Conservation (phyloP, 2,113 vertebrate genomes). For the Craseonycteris thonglongyai region DNA sequence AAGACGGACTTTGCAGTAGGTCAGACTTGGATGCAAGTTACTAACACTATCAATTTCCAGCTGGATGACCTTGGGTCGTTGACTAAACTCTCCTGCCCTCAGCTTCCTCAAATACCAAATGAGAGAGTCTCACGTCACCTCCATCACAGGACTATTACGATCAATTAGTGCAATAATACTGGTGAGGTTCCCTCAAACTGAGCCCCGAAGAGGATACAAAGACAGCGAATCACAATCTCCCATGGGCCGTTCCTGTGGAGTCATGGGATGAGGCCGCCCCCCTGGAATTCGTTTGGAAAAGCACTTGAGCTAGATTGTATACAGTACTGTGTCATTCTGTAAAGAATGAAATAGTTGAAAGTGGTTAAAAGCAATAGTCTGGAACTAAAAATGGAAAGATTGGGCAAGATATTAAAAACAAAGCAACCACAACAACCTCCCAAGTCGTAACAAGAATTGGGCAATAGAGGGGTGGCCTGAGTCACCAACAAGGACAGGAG, state of each 20-base stretch:
- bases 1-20: not conserved
- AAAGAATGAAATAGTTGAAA: constrained; percentile 62
- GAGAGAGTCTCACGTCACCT: not conserved
- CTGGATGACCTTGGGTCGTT: not conserved
- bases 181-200: not conserved
- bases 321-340: constrained; percentile 53
- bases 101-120: not conserved
- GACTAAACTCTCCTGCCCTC: not conserved
- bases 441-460: constrained; percentile 68
- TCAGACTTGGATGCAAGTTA: not conserved
- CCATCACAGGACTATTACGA: not conserved
- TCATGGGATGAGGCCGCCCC: not conserved
- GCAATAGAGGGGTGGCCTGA: constrained; percentile 56
- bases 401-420: constrained; percentile 74
- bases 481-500: constrained; percentile 21
- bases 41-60: not conserved
- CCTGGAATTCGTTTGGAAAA: constrained; percentile 37
- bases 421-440: constrained; percentile 72
- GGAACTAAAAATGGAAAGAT: constrained; percentile 77
- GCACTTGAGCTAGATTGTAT: constrained; percentile 35
- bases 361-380: constrained; percentile 67
- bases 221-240: not conserved
- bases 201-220: not conserved
- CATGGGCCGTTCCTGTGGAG: not conserved
- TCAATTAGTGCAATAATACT: not conserved